Base-by-base conservation (phyloP, 2,888 invertebrate genomes). In the Tiliacea citrago region DNA sequence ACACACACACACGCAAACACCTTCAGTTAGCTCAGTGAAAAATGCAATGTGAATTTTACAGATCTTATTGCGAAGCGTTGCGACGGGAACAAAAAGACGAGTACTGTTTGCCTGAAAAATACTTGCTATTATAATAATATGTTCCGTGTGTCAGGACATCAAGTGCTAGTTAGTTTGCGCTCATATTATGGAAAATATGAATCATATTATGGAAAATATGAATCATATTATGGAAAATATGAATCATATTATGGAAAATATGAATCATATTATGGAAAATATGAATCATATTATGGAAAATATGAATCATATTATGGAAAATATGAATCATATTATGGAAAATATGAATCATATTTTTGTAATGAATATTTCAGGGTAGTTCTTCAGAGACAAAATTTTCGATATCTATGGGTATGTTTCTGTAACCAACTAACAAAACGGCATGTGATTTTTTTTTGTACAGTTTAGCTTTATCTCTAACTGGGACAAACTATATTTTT, bases 31-130 rank as follows among this genome's bases (percentile, higher is more conserved):
- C 18, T 61, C 66, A 47, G 62, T 81, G 84, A 73, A 77, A 83
- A 69, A 63, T 73, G 35, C 58, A 72, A 57, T 18, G 66, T 73
- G 63, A 76, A 73, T 76, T 45, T 65, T 57, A 61, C 60, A 68
- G 60, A 84, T 76, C 62, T 63, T 81, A 61, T 73, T 81, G 70
- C 60, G 55, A 47, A 75, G 68, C 66, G 35, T 45, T 45, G 55
- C 18, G 53, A 47, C 7, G 45, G 29, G 35, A 49, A 70, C 81
- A 68, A 70, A 73, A 76, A 61, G 47, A 68, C 47, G 24, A 77
- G 39, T 18, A n/a, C 13, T 69, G 69, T 72, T 75, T 84, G 49
- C 53, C 62, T 55, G 47, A 18, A 49, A 69, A 75, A 75, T 51
- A 35, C n/a, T 51, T 51, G 58, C 49, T 61, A 12, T 60, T 39